phyloP scores from a whole-genome alignment of 2,113 vertebrate genomes.

The Otis tarda region DNA sequence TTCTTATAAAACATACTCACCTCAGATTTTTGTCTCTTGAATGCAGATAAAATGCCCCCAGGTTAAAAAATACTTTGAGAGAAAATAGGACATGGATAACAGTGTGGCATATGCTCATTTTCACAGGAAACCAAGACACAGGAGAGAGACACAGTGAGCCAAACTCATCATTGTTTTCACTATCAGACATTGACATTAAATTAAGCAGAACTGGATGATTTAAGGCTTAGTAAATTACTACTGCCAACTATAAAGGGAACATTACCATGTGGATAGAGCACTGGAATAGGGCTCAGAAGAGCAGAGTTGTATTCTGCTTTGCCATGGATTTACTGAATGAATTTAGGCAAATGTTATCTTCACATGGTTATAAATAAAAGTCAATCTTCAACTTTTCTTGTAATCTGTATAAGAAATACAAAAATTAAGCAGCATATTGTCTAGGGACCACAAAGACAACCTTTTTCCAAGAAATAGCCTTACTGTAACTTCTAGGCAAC shows the following conservation, averaged over 20 bases:
- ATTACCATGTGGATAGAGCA: background rate
- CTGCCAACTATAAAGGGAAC: background rate
- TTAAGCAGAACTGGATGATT: background rate
- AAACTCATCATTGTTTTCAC: background rate
- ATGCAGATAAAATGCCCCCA: background rate
- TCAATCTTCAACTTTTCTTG: constrained; percentile 18
- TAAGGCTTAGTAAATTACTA: background rate
- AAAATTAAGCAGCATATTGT: background rate
- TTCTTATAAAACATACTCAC: background rate
- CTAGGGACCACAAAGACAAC: background rate
- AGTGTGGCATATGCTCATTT: background rate
- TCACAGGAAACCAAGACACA: background rate
- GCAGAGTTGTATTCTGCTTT: background rate
- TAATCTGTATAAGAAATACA: constrained; percentile 1
- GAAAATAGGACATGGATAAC: background rate
- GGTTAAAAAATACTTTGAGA: background rate
- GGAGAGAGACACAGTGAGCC: background rate
- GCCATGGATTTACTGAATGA: background rate
- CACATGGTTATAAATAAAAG: background rate
- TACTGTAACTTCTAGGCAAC: constrained; percentile 31
- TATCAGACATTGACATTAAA: background rate
- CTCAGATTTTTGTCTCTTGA: background rate
- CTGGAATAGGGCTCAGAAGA: background rate
- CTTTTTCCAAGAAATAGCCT: background rate
- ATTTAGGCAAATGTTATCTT: background rate